Base-by-base conservation (phyloP, 2,113 vertebrate genomes). In the Cervus canadensis region DNA sequence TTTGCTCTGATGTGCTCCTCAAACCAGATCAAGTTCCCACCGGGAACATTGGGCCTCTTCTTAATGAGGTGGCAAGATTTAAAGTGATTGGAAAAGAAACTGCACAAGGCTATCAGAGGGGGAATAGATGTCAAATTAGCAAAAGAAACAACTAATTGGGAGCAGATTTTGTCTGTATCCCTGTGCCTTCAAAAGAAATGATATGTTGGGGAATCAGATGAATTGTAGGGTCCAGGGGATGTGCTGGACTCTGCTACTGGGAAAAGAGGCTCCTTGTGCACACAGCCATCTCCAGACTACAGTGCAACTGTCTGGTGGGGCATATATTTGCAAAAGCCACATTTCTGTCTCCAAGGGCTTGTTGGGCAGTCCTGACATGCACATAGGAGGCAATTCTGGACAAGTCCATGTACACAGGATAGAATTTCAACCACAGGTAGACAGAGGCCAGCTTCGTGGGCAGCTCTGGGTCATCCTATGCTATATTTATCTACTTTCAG, bases 1-100 rank as follows among this genome's bases (percentile, higher is more conserved):
- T 50, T 25, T 43, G 36, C 62, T 5, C 40, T 64, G 36, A 64
- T 78, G 71, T 43, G 50, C 17, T 81, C 74, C n/a, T 57, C 40
- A 87, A 90, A 87, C 33, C 79, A 81, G 82, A 45, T 45, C 60
- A 83, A 64, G 43, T 89, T 71, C n/a, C 10, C n/a, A 40, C n/a
- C 2, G 19, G 28, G 59, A 96, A 33, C 5, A 23, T 14, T 12
- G 16, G 43, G 40, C 13, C 56, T 89, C n/a, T 85, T 86, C 28
- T 82, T 95, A 81, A 96, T 28, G 52, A 86, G 0, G 5, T 92
- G 45, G 40, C 12, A 59, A 60, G 83, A 94, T 91, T 57, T 97
- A 83, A 94, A 96, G 95, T 76, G n/a, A 94, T 76, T 94, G 62
- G 79, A 76, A 94, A 79, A 93, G 62, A 25, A 87, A 78, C 36